These are phyloP conservation scores for Philotrypesis tridentata DNA, from an alignment of 1,140 invertebrate genomes.

Conservation along the genomic window DNA sequence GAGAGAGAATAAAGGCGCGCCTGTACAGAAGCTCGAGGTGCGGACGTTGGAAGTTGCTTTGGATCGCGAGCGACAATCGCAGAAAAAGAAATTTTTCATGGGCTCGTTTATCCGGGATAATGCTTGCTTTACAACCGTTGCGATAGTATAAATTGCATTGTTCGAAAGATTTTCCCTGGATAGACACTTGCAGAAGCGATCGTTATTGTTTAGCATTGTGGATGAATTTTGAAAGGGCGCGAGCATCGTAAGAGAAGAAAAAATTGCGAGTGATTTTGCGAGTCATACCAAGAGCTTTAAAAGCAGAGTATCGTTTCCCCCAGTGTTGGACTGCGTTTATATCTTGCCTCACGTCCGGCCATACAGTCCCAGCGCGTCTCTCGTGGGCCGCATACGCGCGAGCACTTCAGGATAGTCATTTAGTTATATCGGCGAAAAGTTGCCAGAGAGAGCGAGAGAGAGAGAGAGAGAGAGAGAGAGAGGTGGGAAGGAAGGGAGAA, in stretches of 20 bases:
- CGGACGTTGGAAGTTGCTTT: not conserved
- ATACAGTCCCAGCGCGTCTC: not conserved
- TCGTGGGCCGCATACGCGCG: not conserved
- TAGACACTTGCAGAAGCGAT: not conserved
- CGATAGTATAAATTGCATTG: not conserved
- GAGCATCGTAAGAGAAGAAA: no score
- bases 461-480: no score
- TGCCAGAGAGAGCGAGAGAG: constrained; percentile 31
- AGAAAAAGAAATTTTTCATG: not conserved
- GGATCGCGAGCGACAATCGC: not conserved
- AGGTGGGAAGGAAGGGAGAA: no score
- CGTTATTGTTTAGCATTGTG: constrained; percentile 17
- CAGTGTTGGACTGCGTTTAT: no score
- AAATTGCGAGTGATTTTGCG: no score
- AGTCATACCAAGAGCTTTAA: no score
- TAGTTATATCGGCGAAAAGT: constrained; percentile 54
- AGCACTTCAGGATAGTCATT: constrained; percentile 49
- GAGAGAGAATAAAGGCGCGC: not conserved
- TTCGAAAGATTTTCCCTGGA: not conserved
- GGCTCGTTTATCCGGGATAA: constrained; percentile 14
- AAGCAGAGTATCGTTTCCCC: no score
- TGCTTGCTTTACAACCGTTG: not conserved
- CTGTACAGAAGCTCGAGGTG: not conserved
- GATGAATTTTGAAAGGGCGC: no score
- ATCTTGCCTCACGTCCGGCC: not conserved